phyloP scores from a whole-genome alignment of 2,888 invertebrate species.

The Diplazon laetatorius region DNA sequence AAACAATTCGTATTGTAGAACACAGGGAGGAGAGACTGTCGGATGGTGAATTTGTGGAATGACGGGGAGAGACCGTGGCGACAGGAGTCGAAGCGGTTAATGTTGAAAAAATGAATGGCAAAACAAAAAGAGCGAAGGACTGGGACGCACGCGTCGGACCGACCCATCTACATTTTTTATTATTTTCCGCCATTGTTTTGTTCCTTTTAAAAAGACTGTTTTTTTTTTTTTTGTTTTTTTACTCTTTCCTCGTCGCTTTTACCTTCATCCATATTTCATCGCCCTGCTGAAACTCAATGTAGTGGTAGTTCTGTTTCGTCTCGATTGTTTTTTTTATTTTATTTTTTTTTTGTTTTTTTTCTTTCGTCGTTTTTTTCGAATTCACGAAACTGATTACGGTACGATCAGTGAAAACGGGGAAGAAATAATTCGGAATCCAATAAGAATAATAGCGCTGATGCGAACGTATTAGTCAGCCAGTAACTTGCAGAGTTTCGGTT shows the following conservation, averaged over 20 bases:
- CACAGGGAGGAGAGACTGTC: not conserved
- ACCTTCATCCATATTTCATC: slow-evolving; percentile 27
- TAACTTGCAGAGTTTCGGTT: not conserved
- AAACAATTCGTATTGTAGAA: not conserved
- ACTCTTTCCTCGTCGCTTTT: not conserved
- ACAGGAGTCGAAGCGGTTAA: slow-evolving; percentile 1
- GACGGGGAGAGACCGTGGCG: not conserved
- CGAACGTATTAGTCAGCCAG: no score
- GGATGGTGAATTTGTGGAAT: not conserved
- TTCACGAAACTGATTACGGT: slow-evolving; percentile 26
- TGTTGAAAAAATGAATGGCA: not conserved
- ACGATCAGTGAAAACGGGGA: slow-evolving; percentile 19
- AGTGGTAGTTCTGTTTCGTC: slow-evolving; percentile 32
- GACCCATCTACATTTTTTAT: not conserved
- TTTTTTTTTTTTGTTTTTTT: not conserved
- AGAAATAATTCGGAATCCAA: no score
- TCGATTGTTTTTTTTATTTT: not conserved
- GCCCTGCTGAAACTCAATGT: not conserved
- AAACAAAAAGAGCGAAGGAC: not conserved
- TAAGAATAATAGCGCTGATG: no score
- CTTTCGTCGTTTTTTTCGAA: not conserved
- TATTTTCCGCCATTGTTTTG: slow-evolving; percentile 1
- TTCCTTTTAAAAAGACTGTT: no score
- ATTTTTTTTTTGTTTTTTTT: slow-evolving; percentile 28
- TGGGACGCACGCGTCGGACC: not conserved